A percentile compares a stretch with the other conserved stretches of the same genome.
Evolutionary conservation across 2,888 invertebrate genomes (phyloP).

Genomic region (Athetis lepigone): DNA sequence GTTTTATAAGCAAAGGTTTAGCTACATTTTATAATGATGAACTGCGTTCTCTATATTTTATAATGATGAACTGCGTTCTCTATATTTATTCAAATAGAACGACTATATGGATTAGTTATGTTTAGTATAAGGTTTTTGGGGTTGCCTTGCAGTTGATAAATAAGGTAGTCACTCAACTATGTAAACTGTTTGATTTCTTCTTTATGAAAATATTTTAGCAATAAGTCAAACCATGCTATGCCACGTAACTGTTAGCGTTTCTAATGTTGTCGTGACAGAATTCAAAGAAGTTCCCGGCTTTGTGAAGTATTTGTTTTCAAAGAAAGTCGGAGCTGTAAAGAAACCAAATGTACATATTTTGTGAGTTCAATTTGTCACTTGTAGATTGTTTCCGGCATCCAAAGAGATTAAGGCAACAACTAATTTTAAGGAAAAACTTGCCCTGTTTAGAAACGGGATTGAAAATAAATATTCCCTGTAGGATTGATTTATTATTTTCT

Average conservation of each 20-base stretch:
- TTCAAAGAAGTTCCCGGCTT: slow-evolving; percentile 13
- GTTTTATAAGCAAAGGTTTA: background rate
- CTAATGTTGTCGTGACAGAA: slow-evolving; percentile 19
- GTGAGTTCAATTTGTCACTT: background rate
- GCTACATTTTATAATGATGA: too few species aligned
- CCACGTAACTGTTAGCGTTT: slow-evolving; percentile 21
- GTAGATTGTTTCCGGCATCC: too few species aligned
- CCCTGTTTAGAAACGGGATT: too few species aligned
- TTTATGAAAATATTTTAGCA: slow-evolving; percentile 9
- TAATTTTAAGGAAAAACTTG: too few species aligned
- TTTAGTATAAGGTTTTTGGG: background rate
- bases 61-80: too few species aligned
- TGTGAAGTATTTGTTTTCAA: slow-evolving; percentile 33
- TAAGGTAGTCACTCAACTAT: background rate
- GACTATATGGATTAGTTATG: too few species aligned
- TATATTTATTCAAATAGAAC: too few species aligned
- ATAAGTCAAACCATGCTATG: slow-evolving; percentile 14
- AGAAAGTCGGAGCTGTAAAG: slow-evolving; percentile 7
- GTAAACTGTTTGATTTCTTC: background rate
- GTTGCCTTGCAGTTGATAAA: background rate
- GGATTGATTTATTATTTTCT: background rate
- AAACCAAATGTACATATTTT: slow-evolving; percentile 21
- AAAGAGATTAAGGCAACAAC: background rate
- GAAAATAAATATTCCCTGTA: background rate
- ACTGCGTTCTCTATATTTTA: too few species aligned